Evolutionary conservation across 2,888 invertebrate genomes (phyloP).

Genomic region (Apomyelois bistriatella): DNA sequence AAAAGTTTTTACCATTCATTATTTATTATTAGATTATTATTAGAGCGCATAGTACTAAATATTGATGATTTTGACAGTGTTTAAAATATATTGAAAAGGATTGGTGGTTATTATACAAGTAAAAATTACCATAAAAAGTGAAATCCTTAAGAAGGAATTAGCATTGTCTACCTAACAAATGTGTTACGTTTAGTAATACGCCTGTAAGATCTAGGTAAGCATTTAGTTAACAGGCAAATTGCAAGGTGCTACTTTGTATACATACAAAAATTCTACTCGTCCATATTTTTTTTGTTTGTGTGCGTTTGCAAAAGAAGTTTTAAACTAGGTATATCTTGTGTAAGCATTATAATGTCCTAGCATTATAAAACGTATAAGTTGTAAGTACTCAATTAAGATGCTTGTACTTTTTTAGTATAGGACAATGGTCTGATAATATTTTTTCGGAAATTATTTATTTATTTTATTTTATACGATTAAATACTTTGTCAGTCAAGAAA

Average conservation of each 20-base stretch:
- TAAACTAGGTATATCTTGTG: no score
- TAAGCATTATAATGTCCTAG: no score
- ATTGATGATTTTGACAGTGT: not conserved
- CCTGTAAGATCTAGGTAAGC: not conserved
- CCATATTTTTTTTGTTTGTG: not conserved
- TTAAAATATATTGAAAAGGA: not conserved
- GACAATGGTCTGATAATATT: no score
- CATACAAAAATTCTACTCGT: not conserved
- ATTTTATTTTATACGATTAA: no score
- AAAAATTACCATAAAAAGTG: conserved; percentile 9
- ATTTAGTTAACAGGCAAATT: not conserved
- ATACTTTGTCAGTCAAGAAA: no score
- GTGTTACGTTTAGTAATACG: not conserved
- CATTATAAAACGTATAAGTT: no score
- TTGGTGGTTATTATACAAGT: not conserved
- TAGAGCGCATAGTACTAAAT: not conserved
- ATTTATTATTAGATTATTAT: no score
- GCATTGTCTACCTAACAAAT: not conserved
- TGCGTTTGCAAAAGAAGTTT: no score
- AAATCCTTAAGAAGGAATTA: not conserved
- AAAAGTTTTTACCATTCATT: no score
- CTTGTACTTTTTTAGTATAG: no score
- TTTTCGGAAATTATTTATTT: no score
- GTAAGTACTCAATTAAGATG: no score
- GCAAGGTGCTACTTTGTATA: not conserved